Conservation (phyloP, 1,140 invertebrate species). For the Cepaea nemoralis region DNA sequence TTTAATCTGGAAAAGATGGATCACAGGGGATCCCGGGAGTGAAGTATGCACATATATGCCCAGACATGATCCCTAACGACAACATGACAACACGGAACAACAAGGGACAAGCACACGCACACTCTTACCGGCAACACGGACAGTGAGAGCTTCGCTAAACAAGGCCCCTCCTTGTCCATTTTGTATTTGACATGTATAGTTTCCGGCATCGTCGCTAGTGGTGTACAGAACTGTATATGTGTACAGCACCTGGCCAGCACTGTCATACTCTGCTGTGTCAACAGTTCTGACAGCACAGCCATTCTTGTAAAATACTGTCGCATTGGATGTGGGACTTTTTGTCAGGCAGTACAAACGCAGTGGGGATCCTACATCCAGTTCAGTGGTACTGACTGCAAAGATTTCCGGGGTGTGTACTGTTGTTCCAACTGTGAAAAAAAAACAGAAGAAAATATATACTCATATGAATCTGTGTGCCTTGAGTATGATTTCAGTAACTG, state of each 20-base stretch:
- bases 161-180: not conserved
- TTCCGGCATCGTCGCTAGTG: not conserved
- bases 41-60: too few species aligned
- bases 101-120: too few species aligned
- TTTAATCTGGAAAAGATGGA: too few species aligned
- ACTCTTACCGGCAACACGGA: not conserved
- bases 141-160: not conserved
- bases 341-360: not conserved
- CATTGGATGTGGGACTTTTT: not conserved
- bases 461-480: too few species aligned
- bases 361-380: not conserved
- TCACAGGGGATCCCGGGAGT: too few species aligned
- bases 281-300: not conserved
- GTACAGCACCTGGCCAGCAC: not conserved
- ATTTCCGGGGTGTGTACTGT: not conserved
- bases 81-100: too few species aligned
- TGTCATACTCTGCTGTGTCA: not conserved
- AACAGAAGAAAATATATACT: too few species aligned
- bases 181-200: not conserved
- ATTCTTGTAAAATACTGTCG: not conserved
- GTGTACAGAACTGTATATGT: not conserved
- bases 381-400: not conserved
- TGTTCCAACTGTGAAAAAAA: not conserved
- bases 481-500: too few species aligned
- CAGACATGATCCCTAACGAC: too few species aligned